Conservation (phyloP, 2,888 invertebrate species). For the Drosophila multiciliata region DNA sequence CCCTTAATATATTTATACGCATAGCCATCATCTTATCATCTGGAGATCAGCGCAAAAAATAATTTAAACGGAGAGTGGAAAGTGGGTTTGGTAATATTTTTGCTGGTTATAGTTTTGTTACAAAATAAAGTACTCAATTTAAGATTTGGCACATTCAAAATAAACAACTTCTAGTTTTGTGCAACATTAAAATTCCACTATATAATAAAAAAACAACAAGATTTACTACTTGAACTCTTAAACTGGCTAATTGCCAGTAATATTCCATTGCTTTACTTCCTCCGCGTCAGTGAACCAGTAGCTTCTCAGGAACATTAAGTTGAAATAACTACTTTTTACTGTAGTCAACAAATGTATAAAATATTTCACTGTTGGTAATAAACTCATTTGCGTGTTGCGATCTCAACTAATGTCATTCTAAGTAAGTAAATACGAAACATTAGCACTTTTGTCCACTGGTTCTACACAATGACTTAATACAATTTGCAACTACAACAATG, state of each 20-base stretch:
- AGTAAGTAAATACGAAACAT: background rate
- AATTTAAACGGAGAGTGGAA: slow-evolving; percentile 9
- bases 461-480: background rate
- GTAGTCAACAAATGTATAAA: background rate
- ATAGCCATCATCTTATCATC: slow-evolving; percentile 93
- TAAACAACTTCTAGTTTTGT: background rate
- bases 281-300: background rate
- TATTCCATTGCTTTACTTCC: background rate
- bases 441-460: slow-evolving; percentile 3
- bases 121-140: slow-evolving; percentile 18
- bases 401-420: slow-evolving; percentile 3
- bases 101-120: background rate
- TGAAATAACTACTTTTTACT: background rate
- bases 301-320: background rate
- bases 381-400: background rate
- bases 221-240: background rate
- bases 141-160: background rate
- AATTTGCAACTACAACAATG: slow-evolving; percentile 7
- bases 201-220: background rate
- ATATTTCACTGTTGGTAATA: background rate
- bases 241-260: background rate
- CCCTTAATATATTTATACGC: slow-evolving; percentile 97
- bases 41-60: slow-evolving; percentile 86
- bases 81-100: slow-evolving; percentile 19
- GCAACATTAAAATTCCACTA: background rate